These are phyloP conservation scores for Drosophila pegasa DNA, from an alignment of 2,888 invertebrate genomes.

Conservation along the genomic window DNA sequence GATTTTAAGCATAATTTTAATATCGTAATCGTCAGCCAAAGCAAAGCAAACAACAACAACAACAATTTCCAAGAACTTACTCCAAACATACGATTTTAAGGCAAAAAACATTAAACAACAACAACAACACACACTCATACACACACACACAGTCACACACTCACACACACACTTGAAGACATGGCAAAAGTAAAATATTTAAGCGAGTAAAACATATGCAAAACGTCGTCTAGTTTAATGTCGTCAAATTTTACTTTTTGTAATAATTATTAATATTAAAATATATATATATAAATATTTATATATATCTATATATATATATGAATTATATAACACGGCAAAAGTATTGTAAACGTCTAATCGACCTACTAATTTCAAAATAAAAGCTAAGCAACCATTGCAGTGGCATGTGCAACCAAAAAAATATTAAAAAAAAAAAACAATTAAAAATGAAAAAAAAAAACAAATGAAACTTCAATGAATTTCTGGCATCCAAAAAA, in stretches of 20 bases:
- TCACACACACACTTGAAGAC: conserved; percentile 30
- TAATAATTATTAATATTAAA: conserved; percentile 82
- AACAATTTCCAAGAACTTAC: conserved; percentile 69
- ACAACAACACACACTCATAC: conserved; percentile 14
- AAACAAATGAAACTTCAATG: conserved; percentile 57
- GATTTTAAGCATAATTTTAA: conserved; percentile 82
- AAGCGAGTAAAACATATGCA: conserved; percentile 77
- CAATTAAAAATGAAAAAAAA: conserved; percentile 29
- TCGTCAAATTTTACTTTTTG: conserved; percentile 83
- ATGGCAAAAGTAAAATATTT: conserved; percentile 70
- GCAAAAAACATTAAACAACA: conserved; percentile 29
- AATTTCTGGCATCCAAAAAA: conserved; percentile 74
- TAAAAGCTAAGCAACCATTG: conserved; percentile 54
- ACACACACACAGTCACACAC: conserved; percentile 11
- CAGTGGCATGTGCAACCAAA: conserved; percentile 68
- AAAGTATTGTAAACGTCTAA: conserved; percentile 70
- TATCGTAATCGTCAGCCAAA: conserved; percentile 76
- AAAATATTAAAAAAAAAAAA: conserved; percentile 41
- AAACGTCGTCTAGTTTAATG: conserved; percentile 83
- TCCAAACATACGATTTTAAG: conserved; percentile 70
- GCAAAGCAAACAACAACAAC: conserved; percentile 34
- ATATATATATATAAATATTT: conserved; percentile 28
- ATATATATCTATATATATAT: conserved; percentile 37
- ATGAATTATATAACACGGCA: conserved; percentile 65
- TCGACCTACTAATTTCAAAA: conserved; percentile 64